Base-by-base conservation (phyloP, 2,113 vertebrate species). In the Cinclus mexicanus region DNA sequence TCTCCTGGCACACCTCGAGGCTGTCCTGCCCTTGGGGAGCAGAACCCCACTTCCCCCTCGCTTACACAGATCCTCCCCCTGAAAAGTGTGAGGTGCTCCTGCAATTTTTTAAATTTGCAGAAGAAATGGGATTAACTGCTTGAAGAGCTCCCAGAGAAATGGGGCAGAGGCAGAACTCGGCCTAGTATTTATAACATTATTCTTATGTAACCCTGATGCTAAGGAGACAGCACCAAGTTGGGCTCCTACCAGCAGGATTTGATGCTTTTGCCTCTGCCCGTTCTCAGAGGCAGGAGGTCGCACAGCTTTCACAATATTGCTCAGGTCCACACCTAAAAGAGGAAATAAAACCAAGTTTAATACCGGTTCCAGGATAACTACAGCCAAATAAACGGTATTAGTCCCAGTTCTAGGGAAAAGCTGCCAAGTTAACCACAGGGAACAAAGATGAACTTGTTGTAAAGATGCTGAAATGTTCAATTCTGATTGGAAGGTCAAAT, bases 241-340 rank as follows among this genome's bases (percentile, higher is more conserved):
- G 6, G 17, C 25, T 94, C 98, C 69, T 95, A 99, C 99, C 99
- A 98, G 98, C 67, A 99, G 94, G 90, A 99, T 96, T 24, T 98
- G 95, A 7, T 99, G 99, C 26, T 95, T 97, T 86, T 98, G 98
- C 61, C 98, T 98, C 46, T 95, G 97, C 12, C 97, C 96, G 3
- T 93, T 93, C 65, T 97, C 97, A 16, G 91, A 90, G 37, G 96
- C 90, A 23, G 86, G 74, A 60, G 79, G 97, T 6, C 77, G 68
- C 9, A 98, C 97, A 29, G 96, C 97, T 97, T 99, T 99, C 52
- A 99, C 98, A 44, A 99, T 99, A 80, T 98, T 99, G 93, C 96
- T 98, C 75, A 99, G 98, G 87, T 99, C 98, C 77, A 99, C 99
- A 75, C 99, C 99, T 99, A 67, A 19, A 49, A 88, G 8, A 26